phyloP scores from a whole-genome alignment of 2,888 invertebrate species.

The Caenorhabditis doughertyi region DNA sequence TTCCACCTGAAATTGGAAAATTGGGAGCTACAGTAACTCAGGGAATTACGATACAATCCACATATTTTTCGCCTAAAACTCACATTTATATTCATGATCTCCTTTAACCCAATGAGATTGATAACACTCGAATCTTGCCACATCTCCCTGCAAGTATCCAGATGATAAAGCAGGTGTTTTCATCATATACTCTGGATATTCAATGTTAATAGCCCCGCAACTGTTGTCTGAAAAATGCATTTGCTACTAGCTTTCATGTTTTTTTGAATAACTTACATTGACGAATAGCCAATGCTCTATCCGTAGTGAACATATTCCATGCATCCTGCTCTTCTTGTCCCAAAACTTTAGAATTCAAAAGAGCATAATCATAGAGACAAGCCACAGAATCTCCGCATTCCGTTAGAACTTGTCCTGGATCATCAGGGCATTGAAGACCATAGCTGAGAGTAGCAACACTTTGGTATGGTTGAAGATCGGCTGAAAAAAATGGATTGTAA shows the following conservation, averaged over 20 bases:
- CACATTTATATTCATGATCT: conserved; percentile 81
- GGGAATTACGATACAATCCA: no score
- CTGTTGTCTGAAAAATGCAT: conserved; percentile 78
- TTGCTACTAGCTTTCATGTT: background rate
- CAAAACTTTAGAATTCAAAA: conserved; percentile 80
- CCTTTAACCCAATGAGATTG: conserved; percentile 82
- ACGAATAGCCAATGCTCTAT: conserved; percentile 71
- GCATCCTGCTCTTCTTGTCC: conserved; percentile 78
- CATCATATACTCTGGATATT: conserved; percentile 82
- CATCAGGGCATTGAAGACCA: conserved; percentile 78
- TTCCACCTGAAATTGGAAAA: conserved; percentile 60
- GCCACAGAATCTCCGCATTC: conserved; percentile 82
- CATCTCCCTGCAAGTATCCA: conserved; percentile 81
- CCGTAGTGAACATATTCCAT: conserved; percentile 75
- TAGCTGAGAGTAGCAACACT: conserved; percentile 73
- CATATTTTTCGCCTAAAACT: no score
- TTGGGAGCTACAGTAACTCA: no score
- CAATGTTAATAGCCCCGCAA: conserved; percentile 82
- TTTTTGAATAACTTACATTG: conserved; percentile 77
- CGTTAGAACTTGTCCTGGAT: conserved; percentile 76
- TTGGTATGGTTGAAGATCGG: conserved; percentile 78
- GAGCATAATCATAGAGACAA: conserved; percentile 79
- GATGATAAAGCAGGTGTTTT: conserved; percentile 80
- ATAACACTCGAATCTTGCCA: conserved; percentile 81
- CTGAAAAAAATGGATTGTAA: conserved; percentile 65